Evolutionary conservation across 1,140 invertebrate species (phyloP).

Genomic region (Platorchestia sp.): DNA sequence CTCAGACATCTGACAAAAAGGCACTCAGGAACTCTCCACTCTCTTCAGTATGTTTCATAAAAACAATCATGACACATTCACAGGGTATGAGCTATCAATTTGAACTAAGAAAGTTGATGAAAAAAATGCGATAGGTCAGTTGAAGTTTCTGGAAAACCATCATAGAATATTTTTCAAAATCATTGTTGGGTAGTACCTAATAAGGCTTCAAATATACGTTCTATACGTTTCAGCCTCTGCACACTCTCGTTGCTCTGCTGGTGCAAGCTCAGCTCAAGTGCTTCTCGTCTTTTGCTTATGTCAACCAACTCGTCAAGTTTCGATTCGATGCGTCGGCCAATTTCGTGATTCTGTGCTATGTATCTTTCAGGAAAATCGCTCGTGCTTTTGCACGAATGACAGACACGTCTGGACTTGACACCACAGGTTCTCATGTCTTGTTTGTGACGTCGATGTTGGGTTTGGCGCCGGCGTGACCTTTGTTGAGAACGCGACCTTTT

Average conservation of each 20-base stretch:
- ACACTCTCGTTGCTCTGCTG: background rate
- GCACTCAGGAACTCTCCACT: no score
- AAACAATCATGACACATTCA: background rate
- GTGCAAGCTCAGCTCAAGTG: background rate
- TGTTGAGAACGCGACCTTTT: background rate
- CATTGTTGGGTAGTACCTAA: background rate
- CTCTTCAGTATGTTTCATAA: background rate
- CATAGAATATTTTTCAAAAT: background rate
- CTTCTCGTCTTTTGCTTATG: background rate
- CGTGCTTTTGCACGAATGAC: background rate
- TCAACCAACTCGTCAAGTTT: background rate
- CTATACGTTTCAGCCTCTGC: background rate
- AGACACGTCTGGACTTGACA: background rate
- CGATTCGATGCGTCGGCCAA: background rate
- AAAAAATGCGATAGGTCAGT: background rate
- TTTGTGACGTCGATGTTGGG: background rate
- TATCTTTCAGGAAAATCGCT: background rate
- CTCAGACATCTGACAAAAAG: no score
- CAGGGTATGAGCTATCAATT: background rate
- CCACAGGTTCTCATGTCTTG: background rate
- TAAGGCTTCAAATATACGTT: background rate
- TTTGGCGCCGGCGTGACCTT: background rate
- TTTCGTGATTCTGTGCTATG: background rate
- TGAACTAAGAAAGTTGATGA: background rate
- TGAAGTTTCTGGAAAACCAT: background rate